These are phyloP conservation scores for Sphenodon punctatus DNA, from an alignment of 2,797 vertebrate genomes.

Conservation along the genomic window DNA sequence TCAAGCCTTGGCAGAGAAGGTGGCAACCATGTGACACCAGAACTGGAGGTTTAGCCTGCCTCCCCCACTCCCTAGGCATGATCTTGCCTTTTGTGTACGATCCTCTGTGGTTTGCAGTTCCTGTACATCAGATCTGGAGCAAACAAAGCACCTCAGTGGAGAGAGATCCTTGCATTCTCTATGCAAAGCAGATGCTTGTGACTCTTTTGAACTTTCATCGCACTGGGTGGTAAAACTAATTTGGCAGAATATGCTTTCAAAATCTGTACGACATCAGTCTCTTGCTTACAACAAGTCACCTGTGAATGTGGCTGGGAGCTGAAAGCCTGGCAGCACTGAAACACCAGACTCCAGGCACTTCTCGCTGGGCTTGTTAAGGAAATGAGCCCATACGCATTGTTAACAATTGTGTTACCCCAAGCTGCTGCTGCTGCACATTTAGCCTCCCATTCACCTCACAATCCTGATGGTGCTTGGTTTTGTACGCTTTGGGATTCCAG, in stretches of 20 bases:
- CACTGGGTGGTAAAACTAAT: background rate
- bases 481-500: background rate
- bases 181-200: background rate
- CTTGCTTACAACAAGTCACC: background rate
- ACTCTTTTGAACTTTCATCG: background rate
- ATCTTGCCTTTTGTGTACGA: background rate
- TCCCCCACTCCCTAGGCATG: background rate
- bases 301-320: background rate
- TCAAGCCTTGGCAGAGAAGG: background rate
- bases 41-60: background rate
- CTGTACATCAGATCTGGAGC: conserved; percentile 1
- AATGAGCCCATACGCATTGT: background rate
- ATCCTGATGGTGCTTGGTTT: background rate
- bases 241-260: background rate
- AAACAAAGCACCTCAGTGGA: background rate
- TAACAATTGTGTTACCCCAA: background rate
- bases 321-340: background rate
- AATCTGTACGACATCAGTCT: background rate
- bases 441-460: background rate
- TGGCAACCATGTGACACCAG: background rate
- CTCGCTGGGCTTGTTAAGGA: background rate
- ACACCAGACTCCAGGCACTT: background rate
- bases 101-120: background rate
- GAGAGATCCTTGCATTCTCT: background rate
- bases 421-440: background rate